Conservation (phyloP, 2,113 vertebrate genomes). For the Spermophilus dauricus region DNA sequence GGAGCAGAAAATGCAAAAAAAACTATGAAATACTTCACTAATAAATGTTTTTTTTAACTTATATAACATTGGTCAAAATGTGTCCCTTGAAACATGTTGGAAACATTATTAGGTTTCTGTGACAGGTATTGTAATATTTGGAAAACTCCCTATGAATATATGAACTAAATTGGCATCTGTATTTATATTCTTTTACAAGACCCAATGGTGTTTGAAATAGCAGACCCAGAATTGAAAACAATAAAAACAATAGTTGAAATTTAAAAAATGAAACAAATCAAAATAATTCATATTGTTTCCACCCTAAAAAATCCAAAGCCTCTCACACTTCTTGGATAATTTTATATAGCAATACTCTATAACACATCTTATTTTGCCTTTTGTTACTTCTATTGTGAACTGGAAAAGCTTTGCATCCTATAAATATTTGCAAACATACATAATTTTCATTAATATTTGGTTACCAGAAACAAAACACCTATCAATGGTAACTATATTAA, state of each 20-base stretch:
- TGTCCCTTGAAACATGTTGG: not conserved
- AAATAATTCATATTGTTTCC: not conserved
- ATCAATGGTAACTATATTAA: not conserved
- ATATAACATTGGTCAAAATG: not conserved
- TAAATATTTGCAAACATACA: not conserved
- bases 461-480: not conserved
- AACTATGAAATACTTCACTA: not conserved
- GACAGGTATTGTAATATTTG: not conserved
- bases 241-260: constrained; percentile 42
- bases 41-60: constrained; percentile 7
- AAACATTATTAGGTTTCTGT: not conserved
- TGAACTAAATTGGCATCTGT: constrained; percentile 11
- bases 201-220: not conserved
- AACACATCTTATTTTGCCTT: not conserved
- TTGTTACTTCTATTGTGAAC: not conserved
- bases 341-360: not conserved
- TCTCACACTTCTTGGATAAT: not conserved
- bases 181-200: not conserved
- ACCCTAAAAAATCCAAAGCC: not conserved
- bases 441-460: not conserved
- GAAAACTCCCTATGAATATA: not conserved
- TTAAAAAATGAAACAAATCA: not conserved
- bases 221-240: not conserved
- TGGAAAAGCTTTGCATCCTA: not conserved
- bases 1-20: not conserved